phyloP scores from a whole-genome alignment of 2,888 invertebrate genomes.

The Coelinius sp. region DNA sequence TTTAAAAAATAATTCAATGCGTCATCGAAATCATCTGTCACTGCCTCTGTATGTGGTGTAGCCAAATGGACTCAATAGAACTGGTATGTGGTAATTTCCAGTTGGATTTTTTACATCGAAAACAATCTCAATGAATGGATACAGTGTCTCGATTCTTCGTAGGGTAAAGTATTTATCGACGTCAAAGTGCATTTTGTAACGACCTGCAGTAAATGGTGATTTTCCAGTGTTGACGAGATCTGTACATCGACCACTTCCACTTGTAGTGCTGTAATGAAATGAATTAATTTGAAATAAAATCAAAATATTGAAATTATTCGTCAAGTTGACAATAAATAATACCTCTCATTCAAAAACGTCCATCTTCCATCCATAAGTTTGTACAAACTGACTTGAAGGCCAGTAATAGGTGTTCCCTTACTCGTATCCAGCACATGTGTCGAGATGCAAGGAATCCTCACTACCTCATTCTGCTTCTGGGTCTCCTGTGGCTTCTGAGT shows the following conservation, averaged over 20 bases:
- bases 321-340: slow-evolving; percentile 28
- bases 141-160: slow-evolving; percentile 77
- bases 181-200: slow-evolving; percentile 83
- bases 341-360: slow-evolving; percentile 77
- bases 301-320: not conserved
- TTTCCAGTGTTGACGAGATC: slow-evolving; percentile 74
- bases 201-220: slow-evolving; percentile 76
- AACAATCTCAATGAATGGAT: slow-evolving; percentile 84
- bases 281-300: not conserved
- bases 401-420: slow-evolving; percentile 78
- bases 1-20: not conserved
- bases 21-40: slow-evolving; percentile 63
- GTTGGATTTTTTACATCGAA: slow-evolving; percentile 77
- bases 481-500: not conserved
- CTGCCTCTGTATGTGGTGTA: slow-evolving; percentile 84
- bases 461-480: slow-evolving; percentile 5
- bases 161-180: slow-evolving; percentile 80
- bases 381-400: slow-evolving; percentile 79
- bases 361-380: slow-evolving; percentile 78
- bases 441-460: slow-evolving; percentile 75
- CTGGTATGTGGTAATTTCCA: slow-evolving; percentile 83
- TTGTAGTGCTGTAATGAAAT: slow-evolving; percentile 71
- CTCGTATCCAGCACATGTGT: slow-evolving; percentile 84
- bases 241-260: slow-evolving; percentile 78
- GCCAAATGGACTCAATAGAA: slow-evolving; percentile 82